Conservation (phyloP, 1,140 invertebrate genomes). For the Nautilus pompilius region DNA sequence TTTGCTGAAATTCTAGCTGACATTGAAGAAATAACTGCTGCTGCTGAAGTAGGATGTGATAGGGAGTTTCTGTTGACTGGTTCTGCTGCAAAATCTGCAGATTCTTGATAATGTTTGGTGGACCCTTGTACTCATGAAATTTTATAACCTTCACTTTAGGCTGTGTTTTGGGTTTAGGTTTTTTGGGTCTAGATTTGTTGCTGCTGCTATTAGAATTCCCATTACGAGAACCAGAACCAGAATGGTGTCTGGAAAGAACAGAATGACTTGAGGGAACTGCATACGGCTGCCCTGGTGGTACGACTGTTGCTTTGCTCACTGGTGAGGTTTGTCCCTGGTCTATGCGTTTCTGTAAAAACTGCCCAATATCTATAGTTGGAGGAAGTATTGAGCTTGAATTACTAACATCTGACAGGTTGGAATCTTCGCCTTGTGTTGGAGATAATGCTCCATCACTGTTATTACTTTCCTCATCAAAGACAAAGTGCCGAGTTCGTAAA, state of each 20-base stretch:
- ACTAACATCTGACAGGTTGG: conserved; percentile 42
- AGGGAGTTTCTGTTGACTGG: conserved; percentile 71
- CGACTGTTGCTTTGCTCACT: neutral
- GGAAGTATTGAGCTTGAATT: conserved; percentile 33
- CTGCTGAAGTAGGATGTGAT: conserved; percentile 87
- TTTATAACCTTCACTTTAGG: conserved; percentile 83
- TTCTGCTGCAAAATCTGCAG: conserved; percentile 18
- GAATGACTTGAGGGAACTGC: neutral
- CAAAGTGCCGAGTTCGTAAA: conserved; percentile 79
- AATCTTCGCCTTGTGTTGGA: conserved; percentile 45
- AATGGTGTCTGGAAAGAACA: neutral
- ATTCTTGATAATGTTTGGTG: conserved; percentile 81
- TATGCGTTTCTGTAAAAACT: conserved; percentile 8
- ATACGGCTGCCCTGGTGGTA: neutral
- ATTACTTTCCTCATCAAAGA: conserved; percentile 75
- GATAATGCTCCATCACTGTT: conserved; percentile 63
- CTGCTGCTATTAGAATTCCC: conserved; percentile 13
- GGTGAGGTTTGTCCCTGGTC: conserved; percentile 5
- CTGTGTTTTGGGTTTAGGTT: conserved; percentile 77
- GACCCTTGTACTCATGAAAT: conserved; percentile 98
- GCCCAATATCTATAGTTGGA: conserved; percentile 3
- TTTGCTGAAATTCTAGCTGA: conserved; percentile 77
- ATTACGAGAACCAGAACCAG: neutral
- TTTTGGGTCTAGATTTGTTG: conserved; percentile 65
- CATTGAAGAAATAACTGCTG: conserved; percentile 89